Conservation (phyloP, 1,140 invertebrate species). For the Hycleus phaleratus region DNA sequence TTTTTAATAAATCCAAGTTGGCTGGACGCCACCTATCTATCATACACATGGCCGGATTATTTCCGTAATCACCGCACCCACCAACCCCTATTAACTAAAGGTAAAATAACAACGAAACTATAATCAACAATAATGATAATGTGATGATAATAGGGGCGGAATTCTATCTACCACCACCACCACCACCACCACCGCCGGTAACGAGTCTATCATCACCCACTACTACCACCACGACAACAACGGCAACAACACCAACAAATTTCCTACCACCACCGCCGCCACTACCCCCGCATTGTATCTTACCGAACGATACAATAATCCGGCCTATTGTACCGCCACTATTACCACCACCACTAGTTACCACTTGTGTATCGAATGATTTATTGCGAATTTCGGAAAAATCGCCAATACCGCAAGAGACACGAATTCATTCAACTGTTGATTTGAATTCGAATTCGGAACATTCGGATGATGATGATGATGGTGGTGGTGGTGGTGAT, state of each 20-base stretch:
- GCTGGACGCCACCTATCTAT: conserved; percentile 67
- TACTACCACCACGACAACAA: too few species aligned
- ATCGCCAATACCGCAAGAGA: conserved; percentile 15
- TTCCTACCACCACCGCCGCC: too few species aligned
- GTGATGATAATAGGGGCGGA: too few species aligned
- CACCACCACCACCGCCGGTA: too few species aligned
- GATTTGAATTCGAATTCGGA: conserved; percentile 50
- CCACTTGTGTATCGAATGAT: conserved; percentile 1
- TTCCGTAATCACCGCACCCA: background rate
- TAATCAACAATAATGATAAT: too few species aligned
- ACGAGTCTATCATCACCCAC: too few species aligned
- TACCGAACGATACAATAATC: background rate
- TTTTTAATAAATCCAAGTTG: conserved; percentile 65
- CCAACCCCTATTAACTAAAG: conserved; percentile 39
- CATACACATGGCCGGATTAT: conserved; percentile 52
- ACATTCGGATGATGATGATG: conserved; percentile 47
- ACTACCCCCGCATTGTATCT: too few species aligned
- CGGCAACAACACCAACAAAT: too few species aligned
- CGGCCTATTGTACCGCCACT: background rate
- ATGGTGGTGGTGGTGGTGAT: conserved; percentile 44
- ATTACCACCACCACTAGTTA: background rate
- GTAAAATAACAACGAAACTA: conserved; percentile 38
- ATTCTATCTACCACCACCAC: too few species aligned
- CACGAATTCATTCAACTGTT: conserved; percentile 52
- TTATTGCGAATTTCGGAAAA: background rate